Evolutionary conservation across 2,888 invertebrate genomes (phyloP), one percentile per base, ranked within the genome.

Genomic region (Diloba caeruleocephala): DNA sequence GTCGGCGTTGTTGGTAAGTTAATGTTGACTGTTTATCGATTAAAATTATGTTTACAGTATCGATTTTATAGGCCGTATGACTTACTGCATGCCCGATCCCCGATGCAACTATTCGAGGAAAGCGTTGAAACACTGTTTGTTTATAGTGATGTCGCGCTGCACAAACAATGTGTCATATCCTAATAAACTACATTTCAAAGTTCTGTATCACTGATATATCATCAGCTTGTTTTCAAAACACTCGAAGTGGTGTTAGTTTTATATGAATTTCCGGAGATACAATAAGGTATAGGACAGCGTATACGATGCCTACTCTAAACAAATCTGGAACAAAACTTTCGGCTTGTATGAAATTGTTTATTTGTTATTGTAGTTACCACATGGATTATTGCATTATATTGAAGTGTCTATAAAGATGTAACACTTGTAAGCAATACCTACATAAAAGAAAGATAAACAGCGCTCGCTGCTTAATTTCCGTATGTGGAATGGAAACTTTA

Each of bases 1-100:
- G 93, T 97, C 33, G 98, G 98, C 56, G 95, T 97, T 55, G 90
- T 96, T 54, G 98, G 97, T 97, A 92, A 94, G 95, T 88, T 48
- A 55, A 15, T 50, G 39, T 46, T 48, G 33, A 53, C 71, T 76
- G 67, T 76, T 76, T 79, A 76, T 48, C 37, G 44, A 57, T 66
- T 69, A 55, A 60, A 68, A 71, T 64, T 19, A 43, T 82, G 81
- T 80, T 82, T 83, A 83, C 68, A 70, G 56, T 65, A 78, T 78
- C 74, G 75, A 78, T 75, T 67, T 64, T 48, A 63, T 64, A 36
- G 39, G 44, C 39, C 33, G 31, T 43, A 42, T 42, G 48, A 31
- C 28, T 41, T 29, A 52, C 60, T 60, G 68, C 62, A 36, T 26
- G 54, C 32, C 41, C 39, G 21, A 41, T 33, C 25, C 28, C 29